A percentile compares a stretch with the other conserved stretches of the same genome.
Conservation (phyloP, 2,888 invertebrate genomes). For the Leptinotarsa rubiginosa region DNA sequence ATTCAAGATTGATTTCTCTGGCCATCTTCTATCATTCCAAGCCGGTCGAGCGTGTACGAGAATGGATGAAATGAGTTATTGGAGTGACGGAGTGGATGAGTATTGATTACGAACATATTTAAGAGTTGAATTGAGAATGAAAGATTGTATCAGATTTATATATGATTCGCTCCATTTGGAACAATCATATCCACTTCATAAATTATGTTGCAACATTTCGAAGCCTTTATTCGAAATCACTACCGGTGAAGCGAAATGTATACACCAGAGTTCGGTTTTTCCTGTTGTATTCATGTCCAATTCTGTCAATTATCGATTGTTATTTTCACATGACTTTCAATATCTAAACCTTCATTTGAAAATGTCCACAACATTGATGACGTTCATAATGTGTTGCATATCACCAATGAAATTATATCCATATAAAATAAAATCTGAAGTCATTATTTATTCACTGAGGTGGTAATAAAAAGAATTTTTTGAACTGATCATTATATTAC, state of each 20-base stretch:
- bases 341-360: too few relatives aligned
- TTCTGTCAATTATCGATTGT: too few relatives aligned
- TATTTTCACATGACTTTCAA: too few relatives aligned
- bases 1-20: conserved; percentile 17
- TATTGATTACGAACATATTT: conserved; percentile 13
- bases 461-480: too few relatives aligned
- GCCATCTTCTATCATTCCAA: conserved; percentile 19
- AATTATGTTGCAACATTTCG: conserved; percentile 6
- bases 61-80: conserved; percentile 20
- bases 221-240: not conserved
- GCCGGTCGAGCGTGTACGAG: conserved; percentile 13
- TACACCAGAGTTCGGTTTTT: too few relatives aligned
- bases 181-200: conserved; percentile 11
- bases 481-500: too few relatives aligned
- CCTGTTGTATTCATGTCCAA: too few relatives aligned
- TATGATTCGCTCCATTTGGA: conserved; percentile 18
- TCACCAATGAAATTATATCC: too few relatives aligned
- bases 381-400: too few relatives aligned
- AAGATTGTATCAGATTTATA: conserved; percentile 16
- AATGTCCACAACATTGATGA: too few relatives aligned
- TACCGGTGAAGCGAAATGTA: not conserved
- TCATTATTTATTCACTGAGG: too few relatives aligned
- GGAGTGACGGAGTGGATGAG: conserved; percentile 14
- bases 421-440: too few relatives aligned
- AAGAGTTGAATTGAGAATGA: conserved; percentile 14